Conservation (phyloP, 2,113 vertebrate species). For the Nerophis lumbriciformis region DNA sequence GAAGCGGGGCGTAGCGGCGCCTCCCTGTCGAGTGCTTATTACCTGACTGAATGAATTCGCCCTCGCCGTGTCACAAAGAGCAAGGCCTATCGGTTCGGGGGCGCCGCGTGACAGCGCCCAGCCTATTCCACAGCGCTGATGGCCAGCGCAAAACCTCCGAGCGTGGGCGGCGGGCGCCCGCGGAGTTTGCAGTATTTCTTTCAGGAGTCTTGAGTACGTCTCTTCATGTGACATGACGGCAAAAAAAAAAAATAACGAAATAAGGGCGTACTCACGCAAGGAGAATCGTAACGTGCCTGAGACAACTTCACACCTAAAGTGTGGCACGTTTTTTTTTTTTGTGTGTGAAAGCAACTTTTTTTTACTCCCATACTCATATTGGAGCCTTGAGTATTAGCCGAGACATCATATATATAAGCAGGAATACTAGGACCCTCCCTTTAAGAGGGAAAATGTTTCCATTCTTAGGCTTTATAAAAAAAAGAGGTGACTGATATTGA, state of each 20-base stretch:
- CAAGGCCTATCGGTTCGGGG: constrained; percentile 11
- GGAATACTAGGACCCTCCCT: too few species aligned
- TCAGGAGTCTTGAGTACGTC: background rate
- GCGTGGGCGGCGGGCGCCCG: background rate
- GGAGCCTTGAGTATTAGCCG: too few species aligned
- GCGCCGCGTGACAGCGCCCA: background rate
- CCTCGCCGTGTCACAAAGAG: constrained; percentile 21
- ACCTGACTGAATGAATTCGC: constrained; percentile 37
- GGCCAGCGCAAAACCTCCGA: background rate
- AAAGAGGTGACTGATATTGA: too few species aligned
- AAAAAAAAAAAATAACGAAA: background rate
- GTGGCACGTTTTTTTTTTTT: too few species aligned
- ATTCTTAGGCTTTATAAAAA: too few species aligned
- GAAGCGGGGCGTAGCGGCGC: constrained; percentile 21
- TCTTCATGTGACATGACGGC: background rate
- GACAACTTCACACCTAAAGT: too few species aligned
- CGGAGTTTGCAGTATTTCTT: background rate
- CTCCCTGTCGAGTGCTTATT: constrained; percentile 43
- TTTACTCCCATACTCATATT: too few species aligned
- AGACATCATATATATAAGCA: too few species aligned
- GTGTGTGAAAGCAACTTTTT: too few species aligned
- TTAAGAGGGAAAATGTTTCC: too few species aligned
- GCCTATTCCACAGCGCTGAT: constrained; percentile 1
- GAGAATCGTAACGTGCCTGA: too few species aligned
- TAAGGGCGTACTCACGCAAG: background rate